Percentiles rank a stretch among this genome's conserved stretches.
phyloP scores from a whole-genome alignment of 1,140 invertebrate species.

The Sycophila sp. region DNA sequence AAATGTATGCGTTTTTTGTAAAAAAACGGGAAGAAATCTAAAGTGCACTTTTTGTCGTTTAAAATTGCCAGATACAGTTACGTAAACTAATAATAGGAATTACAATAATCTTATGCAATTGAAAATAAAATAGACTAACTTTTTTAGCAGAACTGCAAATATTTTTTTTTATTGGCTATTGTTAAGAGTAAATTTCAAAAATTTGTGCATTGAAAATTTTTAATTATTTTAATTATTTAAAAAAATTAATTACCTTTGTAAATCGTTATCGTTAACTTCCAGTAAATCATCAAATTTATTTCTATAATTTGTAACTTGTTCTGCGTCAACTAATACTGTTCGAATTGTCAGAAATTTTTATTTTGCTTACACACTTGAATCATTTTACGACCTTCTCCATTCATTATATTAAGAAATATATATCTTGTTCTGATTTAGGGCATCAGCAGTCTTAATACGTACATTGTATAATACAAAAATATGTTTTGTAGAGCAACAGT shows the following conservation, averaged over 20 bases:
- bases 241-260: conserved; percentile 7
- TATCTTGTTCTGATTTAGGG: conserved; percentile 40
- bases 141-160: conserved; percentile 10
- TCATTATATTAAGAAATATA: conserved; percentile 33
- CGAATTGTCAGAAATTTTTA: conserved; percentile 33
- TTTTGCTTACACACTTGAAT: not conserved
- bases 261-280: not conserved
- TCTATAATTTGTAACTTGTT: conserved; percentile 20
- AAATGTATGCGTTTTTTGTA: conserved; percentile 7
- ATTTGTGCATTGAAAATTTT: not conserved
- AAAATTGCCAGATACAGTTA: not conserved
- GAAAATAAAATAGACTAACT: conserved; percentile 23
- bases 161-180: not conserved
- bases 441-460: conserved; percentile 47
- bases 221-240: conserved; percentile 10
- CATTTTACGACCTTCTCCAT: conserved; percentile 5
- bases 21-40: conserved; percentile 9
- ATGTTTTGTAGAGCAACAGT: conserved; percentile 35
- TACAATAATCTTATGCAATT: conserved; percentile 26
- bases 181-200: not conserved
- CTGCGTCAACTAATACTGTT: conserved; percentile 37
- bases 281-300: conserved; percentile 5
- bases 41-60: not conserved
- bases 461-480: conserved; percentile 48
- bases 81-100: conserved; percentile 27